These are phyloP conservation scores for Periphyllus acericola DNA, from an alignment of 2,888 invertebrate genomes.

Conservation along the genomic window DNA sequence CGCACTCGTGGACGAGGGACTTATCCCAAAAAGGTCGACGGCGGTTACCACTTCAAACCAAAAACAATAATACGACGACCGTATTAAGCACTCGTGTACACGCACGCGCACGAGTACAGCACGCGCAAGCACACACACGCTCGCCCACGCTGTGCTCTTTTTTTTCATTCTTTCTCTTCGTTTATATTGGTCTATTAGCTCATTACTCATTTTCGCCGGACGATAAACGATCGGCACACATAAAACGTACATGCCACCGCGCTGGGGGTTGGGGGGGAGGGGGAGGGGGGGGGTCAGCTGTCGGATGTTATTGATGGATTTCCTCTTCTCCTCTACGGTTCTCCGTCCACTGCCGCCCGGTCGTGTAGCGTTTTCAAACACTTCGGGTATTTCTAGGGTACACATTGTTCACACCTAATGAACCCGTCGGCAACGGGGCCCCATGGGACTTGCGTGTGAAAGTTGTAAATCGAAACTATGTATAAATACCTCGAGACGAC, in stretches of 20 bases:
- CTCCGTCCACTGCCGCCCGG: not conserved
- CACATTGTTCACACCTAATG: slow-evolving; percentile 26
- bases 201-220: slow-evolving; percentile 44
- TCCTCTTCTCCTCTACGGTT: not conserved
- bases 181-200: slow-evolving; percentile 37
- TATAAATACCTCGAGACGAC: not conserved
- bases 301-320: slow-evolving; percentile 52
- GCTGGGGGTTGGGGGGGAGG: not conserved
- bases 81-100: not conserved
- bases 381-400: not conserved
- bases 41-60: not conserved
- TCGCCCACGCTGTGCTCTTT: not conserved
- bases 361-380: not conserved
- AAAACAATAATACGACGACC: not conserved
- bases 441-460: slow-evolving; percentile 3
- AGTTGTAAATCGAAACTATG: slow-evolving; percentile 11
- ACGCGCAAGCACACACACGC: not conserved
- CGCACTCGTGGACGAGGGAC: not conserved
- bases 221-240: slow-evolving; percentile 49
- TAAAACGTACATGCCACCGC: slow-evolving; percentile 32
- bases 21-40: not conserved
- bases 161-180: not conserved
- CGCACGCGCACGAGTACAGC: not conserved
- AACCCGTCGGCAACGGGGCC: not conserved
- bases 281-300: not conserved